These are phyloP conservation scores for Dendrocincla fuliginosa DNA, from an alignment of 2,797 vertebrate genomes.

Conservation along the genomic window DNA sequence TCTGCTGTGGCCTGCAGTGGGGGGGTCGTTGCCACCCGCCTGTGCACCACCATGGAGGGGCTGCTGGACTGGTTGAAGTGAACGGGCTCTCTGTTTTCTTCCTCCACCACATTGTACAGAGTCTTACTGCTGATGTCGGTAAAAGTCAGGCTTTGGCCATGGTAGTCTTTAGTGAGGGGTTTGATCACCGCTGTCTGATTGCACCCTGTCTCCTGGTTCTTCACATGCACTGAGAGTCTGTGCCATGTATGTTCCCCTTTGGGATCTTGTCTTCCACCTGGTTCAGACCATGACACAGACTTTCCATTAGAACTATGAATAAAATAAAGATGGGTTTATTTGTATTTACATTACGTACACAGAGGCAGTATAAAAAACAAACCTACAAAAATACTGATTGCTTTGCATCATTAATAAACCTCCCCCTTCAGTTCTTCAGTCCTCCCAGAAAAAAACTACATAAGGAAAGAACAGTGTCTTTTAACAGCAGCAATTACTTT, in stretches of 20 bases:
- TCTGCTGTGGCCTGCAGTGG: constrained; percentile 60
- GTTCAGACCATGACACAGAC: constrained; percentile 99
- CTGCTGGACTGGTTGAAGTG: constrained; percentile 80
- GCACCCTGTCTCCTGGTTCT: constrained; percentile 94
- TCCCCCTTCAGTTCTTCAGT: not conserved
- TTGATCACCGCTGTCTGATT: constrained; percentile 99
- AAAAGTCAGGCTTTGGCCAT: constrained; percentile 82
- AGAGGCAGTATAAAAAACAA: not conserved
- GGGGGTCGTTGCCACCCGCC: constrained; percentile 69
- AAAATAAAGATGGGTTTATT: constrained; percentile 93
- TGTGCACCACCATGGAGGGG: constrained; percentile 82
- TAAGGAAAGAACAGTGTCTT: not conserved
- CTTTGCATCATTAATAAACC: not conserved
- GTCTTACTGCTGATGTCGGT: constrained; percentile 89
- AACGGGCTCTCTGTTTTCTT: constrained; percentile 79
- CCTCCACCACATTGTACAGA: constrained; percentile 88
- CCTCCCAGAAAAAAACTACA: not conserved
- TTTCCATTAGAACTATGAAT: constrained; percentile 99
- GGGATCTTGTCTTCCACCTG: constrained; percentile 97
- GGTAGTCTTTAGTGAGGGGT: constrained; percentile 97
- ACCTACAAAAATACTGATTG: not conserved
- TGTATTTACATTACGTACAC: constrained; percentile 52
- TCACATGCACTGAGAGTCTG: constrained; percentile 99
- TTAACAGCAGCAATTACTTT: not conserved
- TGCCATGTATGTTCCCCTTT: constrained; percentile 96